Base-by-base conservation (phyloP, 1,140 invertebrate species). In the Agrilus planipennis region DNA sequence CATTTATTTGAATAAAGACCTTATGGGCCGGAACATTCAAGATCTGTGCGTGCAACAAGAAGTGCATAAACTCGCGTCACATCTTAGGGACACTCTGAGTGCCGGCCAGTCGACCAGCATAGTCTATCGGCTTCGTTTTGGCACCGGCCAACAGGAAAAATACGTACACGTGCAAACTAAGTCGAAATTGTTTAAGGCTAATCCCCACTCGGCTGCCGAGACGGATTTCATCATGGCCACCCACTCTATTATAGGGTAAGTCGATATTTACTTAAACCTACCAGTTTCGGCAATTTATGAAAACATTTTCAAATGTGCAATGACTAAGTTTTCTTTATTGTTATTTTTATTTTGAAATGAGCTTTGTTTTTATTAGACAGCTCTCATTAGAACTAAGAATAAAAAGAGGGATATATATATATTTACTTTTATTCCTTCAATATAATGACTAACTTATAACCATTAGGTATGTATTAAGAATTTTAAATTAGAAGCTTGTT, bases 221-320 rank as follows among this genome's bases (percentile, higher is more conserved):
- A 69, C 72, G 37, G 85, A 91, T 56, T 91, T 89, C 63, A 84
- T 94, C 44, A 89, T 93, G 80, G 84, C 89, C 31, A 87, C 86
- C 30, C 86, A 90, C 64, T 85, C 86, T 34, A 80, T 95, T 70
- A 67, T 84, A 45, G 64, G 68, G 73, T 75, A 69, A 75, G 67
- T 44, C 11, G 2, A 7, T 5, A 10, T 6, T 32, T 12, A 27
- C 23, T 27, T 27, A 7, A 27, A 9, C 23, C 23, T 32, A 4
- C 15, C 15, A 5, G 15, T 29, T 29, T 4, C 15, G 4, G 3
- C n/a, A 29, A 14, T n/a, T n/a, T n/a, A n/a, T n/a, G n/a, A n/a
- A n/a, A n/a, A n/a, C n/a, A n/a, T n/a, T n/a, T n/a, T n/a, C n/a
- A n/a, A n/a, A n/a, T n/a, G n/a, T n/a, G n/a, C n/a, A n/a, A n/a